Evolutionary conservation across 2,888 invertebrate genomes (phyloP).

Genomic region (Apodemia hepburni): DNA sequence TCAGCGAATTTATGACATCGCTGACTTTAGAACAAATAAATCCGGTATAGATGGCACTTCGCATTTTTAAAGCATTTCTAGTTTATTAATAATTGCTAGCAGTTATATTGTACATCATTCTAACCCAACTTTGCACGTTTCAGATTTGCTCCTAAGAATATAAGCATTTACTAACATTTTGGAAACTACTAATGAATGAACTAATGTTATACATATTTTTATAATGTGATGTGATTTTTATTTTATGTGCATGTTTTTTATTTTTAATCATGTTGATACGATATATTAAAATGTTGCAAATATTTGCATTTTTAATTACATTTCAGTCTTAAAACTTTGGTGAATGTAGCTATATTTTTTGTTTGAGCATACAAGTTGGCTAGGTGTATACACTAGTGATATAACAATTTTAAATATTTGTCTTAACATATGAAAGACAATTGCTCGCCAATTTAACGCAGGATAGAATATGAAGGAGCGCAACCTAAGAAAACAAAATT

Average conservation of each 20-base stretch:
- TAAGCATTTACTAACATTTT: slow-evolving; percentile 58
- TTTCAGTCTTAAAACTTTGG: too few species aligned
- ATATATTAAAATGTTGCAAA: background rate
- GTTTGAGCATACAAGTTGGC: too few species aligned
- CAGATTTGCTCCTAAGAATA: slow-evolving; percentile 77
- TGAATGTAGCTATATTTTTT: too few species aligned
- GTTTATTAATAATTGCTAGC: background rate
- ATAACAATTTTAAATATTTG: too few species aligned
- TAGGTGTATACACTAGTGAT: too few species aligned
- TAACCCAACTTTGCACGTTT: slow-evolving; percentile 34
- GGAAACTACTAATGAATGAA: slow-evolving; percentile 12
- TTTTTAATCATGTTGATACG: background rate
- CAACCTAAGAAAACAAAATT: too few species aligned
- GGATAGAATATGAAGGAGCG: too few species aligned
- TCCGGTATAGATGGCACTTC: background rate
- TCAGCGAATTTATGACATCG: too few species aligned
- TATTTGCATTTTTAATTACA: background rate
- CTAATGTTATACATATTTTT: slow-evolving; percentile 12
- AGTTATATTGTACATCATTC: background rate
- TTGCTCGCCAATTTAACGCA: too few species aligned
- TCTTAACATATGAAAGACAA: too few species aligned
- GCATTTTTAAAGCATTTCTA: background rate
- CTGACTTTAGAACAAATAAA: background rate
- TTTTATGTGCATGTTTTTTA: background rate
- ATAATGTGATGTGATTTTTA: slow-evolving; percentile 22